phyloP scores from a whole-genome alignment of 2,888 invertebrate genomes.

The Diploptera punctata region DNA sequence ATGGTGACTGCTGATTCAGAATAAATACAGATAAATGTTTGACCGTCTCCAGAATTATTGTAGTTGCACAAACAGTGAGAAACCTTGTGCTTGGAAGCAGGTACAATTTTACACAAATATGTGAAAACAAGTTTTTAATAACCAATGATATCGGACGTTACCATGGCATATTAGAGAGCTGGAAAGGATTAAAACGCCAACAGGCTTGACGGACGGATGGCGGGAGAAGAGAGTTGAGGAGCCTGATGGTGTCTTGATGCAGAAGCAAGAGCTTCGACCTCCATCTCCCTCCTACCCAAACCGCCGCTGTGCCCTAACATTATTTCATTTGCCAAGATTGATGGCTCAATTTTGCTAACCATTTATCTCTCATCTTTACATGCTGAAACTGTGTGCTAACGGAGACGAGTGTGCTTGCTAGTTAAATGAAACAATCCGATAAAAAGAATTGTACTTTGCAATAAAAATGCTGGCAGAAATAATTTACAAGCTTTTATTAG shows the following conservation, averaged over 20 bases:
- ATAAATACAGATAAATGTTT: too few species aligned
- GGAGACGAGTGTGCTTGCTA: background rate
- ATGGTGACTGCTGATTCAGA: too few species aligned
- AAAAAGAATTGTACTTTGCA: background rate
- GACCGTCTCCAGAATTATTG: too few species aligned
- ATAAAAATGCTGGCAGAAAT: background rate
- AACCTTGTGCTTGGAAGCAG: too few species aligned
- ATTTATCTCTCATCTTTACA: conserved; percentile 26
- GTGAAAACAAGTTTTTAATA: too few species aligned
- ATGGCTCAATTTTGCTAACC: conserved; percentile 33
- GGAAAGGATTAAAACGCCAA: too few species aligned
- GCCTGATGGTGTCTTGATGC: conserved; percentile 20
- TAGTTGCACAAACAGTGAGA: too few species aligned
- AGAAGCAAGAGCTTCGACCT: background rate
- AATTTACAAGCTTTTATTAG: background rate
- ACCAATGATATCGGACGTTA: too few species aligned
- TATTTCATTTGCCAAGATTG: conserved; percentile 38
- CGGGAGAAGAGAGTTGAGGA: too few species aligned
- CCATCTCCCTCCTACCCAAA: background rate
- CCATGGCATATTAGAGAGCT: too few species aligned
- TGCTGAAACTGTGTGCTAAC: background rate
- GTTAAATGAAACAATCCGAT: conserved; percentile 8
- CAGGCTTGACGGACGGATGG: too few species aligned
- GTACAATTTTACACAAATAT: too few species aligned
- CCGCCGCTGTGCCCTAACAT: conserved; percentile 27